Evolutionary conservation across 2,113 vertebrate genomes (phyloP), one percentile per base, ranked within the genome.

Genomic region (Piprites chloris): DNA sequence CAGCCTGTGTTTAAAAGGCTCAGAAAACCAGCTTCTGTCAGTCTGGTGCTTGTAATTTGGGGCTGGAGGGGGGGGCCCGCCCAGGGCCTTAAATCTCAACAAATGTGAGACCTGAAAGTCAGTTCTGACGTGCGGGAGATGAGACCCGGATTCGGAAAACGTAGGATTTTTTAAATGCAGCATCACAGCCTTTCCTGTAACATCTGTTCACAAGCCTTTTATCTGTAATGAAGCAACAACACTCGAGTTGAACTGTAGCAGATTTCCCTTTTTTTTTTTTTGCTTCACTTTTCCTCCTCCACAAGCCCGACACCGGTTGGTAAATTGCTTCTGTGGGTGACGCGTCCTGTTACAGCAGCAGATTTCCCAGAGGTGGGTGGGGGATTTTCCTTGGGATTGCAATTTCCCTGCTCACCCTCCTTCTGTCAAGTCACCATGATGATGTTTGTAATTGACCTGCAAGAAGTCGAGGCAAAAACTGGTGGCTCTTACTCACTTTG

Each of bases 251-350:
- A n/a, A 33, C 62, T 37, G 1, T 3, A 85, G 53, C 41, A 61
- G n/a, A n/a, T 26, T 52, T 52, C 17, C 32, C 37, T n/a, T 33
- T 77, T 87, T 62, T 26, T 49, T 28, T 90, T 62, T 26, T 49
- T 32, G 9, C 53, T 68, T 67, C 46, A 9, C 26, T 76, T 80
- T 39, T 37, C 32, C n/a, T 76, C 69, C 37, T 81, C 59, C 32
- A 0, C 20, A 1, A 11, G 22, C 56, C 47, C 11, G 28, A 10
- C 13, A 6, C 27, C 0, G 0, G 24, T 23, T 18, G 61, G 41
- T 32, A 61, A 86, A 53, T 74, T 33, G 2, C 39, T 75, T 63
- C 1, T 42, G 59, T 33, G 49, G 58, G 49, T 53, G 49, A n/a
- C 18, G 28, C 9, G 37, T 78, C 68, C 46, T 62, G 2, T 28